Percentiles rank a stretch among this genome's conserved stretches.
These are phyloP conservation scores for Troglohyphantes excavatus DNA, from an alignment of 2,888 invertebrate species.

Conservation along the genomic window DNA sequence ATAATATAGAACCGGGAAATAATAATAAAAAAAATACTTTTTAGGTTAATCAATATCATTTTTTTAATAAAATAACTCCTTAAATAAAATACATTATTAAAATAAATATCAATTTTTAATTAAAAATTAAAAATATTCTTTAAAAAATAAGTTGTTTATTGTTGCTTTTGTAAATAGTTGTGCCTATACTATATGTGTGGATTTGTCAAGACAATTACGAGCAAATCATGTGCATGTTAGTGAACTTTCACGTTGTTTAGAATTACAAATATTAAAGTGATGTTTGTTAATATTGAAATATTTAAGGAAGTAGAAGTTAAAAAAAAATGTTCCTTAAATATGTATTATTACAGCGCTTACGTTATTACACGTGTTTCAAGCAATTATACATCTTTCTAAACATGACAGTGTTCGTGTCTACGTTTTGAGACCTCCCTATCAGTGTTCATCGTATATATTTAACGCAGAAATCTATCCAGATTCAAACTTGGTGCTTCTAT, in stretches of 20 bases:
- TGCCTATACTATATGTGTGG: slow-evolving; percentile 17
- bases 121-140: too few relatives aligned
- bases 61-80: too few relatives aligned
- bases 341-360: slow-evolving; percentile 51
- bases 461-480: slow-evolving; percentile 62
- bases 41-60: too few relatives aligned
- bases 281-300: slow-evolving; percentile 61
- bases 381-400: slow-evolving; percentile 65
- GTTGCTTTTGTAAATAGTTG: slow-evolving; percentile 65
- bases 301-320: slow-evolving; percentile 61
- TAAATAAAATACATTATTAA: too few relatives aligned
- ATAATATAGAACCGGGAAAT: too few relatives aligned
- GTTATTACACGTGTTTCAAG: slow-evolving; percentile 62
- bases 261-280: slow-evolving; percentile 56
- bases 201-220: slow-evolving; percentile 43
- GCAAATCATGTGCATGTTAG: slow-evolving; percentile 73
- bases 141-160: neutral
- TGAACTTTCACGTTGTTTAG: slow-evolving; percentile 72
- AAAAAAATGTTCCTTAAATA: slow-evolving; percentile 56
- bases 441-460: slow-evolving; percentile 64
- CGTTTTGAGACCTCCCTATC: slow-evolving; percentile 70
- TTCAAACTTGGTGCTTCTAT: slow-evolving; percentile 58
- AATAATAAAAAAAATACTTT: too few relatives aligned
- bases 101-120: too few relatives aligned
- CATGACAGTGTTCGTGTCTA: slow-evolving; percentile 65